phyloP scores from a whole-genome alignment of 2,797 vertebrate genomes.

The Calcarius lapponicus region DNA sequence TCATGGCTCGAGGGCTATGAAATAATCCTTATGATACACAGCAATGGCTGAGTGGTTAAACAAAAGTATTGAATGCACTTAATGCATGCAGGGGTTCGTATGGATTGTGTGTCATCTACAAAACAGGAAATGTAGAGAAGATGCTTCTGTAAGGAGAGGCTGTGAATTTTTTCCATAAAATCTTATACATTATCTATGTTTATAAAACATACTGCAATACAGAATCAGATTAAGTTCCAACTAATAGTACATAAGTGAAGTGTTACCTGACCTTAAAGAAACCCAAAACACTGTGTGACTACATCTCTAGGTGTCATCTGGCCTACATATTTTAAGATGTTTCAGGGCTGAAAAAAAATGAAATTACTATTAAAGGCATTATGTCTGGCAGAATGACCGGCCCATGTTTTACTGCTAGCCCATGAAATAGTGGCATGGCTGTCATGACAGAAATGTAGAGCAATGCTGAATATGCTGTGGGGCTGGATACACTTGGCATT shows the following conservation, averaged over 20 bases:
- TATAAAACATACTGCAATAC: neutral
- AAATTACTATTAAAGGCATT: neutral
- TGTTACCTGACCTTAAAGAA: neutral
- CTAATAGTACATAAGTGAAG: fast-evolving
- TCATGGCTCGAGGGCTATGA: neutral
- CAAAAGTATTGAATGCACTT: neutral
- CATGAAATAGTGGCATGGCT: fast-evolving
- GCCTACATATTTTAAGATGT: neutral
- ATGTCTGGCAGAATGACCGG: neutral
- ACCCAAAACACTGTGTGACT: neutral
- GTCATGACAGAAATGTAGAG: neutral
- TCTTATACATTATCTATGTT: neutral
- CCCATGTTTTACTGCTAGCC: neutral
- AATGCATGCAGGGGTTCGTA: neutral
- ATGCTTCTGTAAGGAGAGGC: neutral
- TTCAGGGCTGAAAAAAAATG: neutral
- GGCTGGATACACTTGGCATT: fast-evolving
- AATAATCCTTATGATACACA: neutral
- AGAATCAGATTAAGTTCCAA: neutral
- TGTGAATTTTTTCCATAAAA: neutral
- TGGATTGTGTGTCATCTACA: neutral
- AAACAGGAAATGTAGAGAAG: neutral
- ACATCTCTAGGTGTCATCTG: neutral
- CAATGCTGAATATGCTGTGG: neutral
- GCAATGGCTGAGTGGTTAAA: neutral